A percentile compares a stretch with the other conserved stretches of the same genome.
phyloP scores from a whole-genome alignment of 2,113 vertebrate species.

The Amphiprion percula region DNA sequence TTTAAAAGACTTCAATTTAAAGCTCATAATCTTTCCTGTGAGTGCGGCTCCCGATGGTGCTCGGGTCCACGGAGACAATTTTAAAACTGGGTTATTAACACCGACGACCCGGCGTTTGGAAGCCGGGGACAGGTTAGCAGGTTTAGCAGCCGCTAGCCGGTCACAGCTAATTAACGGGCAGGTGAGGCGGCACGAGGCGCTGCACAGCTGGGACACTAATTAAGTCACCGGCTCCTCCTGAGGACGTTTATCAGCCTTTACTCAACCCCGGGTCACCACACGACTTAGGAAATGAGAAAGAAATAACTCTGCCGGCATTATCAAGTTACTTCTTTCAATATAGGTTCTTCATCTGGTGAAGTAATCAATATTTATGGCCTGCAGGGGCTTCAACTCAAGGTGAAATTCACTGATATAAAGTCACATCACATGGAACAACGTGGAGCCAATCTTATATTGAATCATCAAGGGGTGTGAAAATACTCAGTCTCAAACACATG shows the following conservation, averaged over 20 bases:
- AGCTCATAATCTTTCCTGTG: constrained; percentile 5
- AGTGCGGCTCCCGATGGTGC: constrained; percentile 16
- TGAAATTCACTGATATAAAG: neutral
- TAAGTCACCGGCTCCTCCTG: constrained; percentile 44
- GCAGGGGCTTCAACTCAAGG: neutral
- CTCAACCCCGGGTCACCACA: constrained; percentile 33
- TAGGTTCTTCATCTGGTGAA: neutral
- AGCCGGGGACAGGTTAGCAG: constrained; percentile 34
- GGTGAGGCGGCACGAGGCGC: constrained; percentile 57
- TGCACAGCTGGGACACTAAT: constrained; percentile 70
- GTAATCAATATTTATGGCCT: neutral
- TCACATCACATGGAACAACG: neutral
- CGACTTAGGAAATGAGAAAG: constrained; percentile 19
- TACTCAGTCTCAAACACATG: no score
- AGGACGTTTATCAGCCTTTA: constrained; percentile 23
- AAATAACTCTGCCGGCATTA: neutral
- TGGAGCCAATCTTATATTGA: no score
- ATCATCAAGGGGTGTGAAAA: no score
- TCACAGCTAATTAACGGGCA: constrained; percentile 68
- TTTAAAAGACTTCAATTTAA: constrained; percentile 29
- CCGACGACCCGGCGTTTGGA: constrained; percentile 57
- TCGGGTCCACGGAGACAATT: constrained; percentile 28
- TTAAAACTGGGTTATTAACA: constrained; percentile 64
- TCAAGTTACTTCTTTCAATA: neutral
- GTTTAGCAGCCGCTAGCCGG: constrained; percentile 65